Percentiles rank a stretch among this genome's conserved stretches.
phyloP scores from a whole-genome alignment of 2,888 invertebrate genomes.

The Dasypogon diadema region DNA sequence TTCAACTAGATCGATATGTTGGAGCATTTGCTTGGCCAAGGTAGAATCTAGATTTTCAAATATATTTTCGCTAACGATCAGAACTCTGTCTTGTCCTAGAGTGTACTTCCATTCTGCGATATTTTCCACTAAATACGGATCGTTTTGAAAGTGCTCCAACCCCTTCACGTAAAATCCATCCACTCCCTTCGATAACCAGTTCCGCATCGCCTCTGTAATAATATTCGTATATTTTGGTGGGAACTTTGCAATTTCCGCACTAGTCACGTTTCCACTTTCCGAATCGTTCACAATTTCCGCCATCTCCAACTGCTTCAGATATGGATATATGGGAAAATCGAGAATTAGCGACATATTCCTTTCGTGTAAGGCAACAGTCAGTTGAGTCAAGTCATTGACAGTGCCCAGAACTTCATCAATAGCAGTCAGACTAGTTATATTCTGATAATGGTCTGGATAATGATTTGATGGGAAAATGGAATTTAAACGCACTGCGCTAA shows the following conservation, averaged over 20 bases:
- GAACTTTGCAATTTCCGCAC: conserved; percentile 25
- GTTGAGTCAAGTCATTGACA: conserved; percentile 75
- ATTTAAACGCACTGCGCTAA: conserved; percentile 81
- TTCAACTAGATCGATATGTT: conserved; percentile 79
- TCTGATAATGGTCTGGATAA: conserved; percentile 82
- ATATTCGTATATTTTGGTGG: conserved; percentile 62
- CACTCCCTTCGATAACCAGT: conserved; percentile 82
- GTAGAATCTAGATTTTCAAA: conserved; percentile 69
- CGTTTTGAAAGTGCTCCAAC: conserved; percentile 76
- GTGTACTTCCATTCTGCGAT: conserved; percentile 78
- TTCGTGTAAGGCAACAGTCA: conserved; percentile 75
- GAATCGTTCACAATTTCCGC: conserved; percentile 68
- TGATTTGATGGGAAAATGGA: conserved; percentile 80
- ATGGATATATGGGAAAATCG: conserved; percentile 79
- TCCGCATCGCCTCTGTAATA: conserved; percentile 74
- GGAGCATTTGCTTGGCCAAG: conserved; percentile 74
- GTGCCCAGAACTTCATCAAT: conserved; percentile 80
- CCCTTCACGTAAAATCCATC: conserved; percentile 92
- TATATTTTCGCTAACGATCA: conserved; percentile 76
- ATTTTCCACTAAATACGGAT: conserved; percentile 72
- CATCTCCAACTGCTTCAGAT: conserved; percentile 66
- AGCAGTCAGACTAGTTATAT: conserved; percentile 74
- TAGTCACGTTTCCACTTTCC: conserved; percentile 44
- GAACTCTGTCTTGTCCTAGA: conserved; percentile 73
- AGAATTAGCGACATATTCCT: conserved; percentile 82